A percentile compares a stretch with the other conserved stretches of the same genome.
These are phyloP conservation scores for Pangasius sanitwongsei DNA, from an alignment of 2,797 vertebrate species.

Conservation along the genomic window DNA sequence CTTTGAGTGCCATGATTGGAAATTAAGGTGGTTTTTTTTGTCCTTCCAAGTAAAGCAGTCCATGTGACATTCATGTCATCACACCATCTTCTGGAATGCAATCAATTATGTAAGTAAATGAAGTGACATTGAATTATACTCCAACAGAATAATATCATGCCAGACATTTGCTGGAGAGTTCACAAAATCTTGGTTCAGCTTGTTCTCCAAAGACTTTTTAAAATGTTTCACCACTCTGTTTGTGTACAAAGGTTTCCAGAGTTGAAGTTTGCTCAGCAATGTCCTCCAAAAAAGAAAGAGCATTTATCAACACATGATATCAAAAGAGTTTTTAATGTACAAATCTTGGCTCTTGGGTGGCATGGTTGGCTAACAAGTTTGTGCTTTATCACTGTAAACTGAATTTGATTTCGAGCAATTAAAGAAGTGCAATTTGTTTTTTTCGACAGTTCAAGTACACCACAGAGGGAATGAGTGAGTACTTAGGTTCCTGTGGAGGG, in stretches of 20 bases:
- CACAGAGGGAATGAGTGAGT: background rate
- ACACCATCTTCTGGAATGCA: background rate
- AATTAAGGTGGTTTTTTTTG: background rate
- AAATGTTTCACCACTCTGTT: background rate
- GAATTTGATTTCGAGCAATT: constrained; percentile 7
- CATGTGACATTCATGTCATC: background rate
- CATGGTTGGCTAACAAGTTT: background rate
- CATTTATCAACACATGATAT: background rate
- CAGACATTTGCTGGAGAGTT: background rate
- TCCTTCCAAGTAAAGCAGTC: background rate
- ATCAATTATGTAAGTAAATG: background rate
- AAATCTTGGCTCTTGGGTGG: background rate
- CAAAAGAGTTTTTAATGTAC: background rate
- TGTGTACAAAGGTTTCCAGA: background rate
- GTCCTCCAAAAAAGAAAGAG: background rate
- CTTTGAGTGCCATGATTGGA: background rate
- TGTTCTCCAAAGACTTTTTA: background rate
- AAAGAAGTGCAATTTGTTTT: background rate
- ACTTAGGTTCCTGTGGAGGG: background rate
- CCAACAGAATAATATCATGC: background rate
- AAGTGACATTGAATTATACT: background rate
- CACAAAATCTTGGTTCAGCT: background rate
- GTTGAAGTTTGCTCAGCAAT: background rate
- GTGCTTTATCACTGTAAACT: background rate
- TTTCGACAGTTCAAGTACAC: background rate